phyloP scores from a whole-genome alignment of 2,113 vertebrate genomes.

The Callithrix jacchus region DNA sequence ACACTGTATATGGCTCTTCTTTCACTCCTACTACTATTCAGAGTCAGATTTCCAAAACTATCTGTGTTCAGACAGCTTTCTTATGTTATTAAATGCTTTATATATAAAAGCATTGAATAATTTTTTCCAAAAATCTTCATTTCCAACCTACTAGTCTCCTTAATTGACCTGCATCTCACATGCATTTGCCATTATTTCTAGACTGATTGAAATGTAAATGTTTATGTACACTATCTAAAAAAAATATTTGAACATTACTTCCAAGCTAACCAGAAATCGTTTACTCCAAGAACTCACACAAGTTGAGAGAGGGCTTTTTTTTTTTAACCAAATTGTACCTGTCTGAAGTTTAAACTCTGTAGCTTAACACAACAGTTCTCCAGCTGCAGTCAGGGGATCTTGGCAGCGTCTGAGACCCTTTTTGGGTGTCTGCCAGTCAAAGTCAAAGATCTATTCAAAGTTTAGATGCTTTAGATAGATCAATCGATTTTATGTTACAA shows the following conservation, averaged over 20 bases:
- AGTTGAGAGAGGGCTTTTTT: background rate
- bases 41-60: background rate
- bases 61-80: background rate
- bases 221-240: background rate
- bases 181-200: background rate
- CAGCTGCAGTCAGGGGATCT: background rate
- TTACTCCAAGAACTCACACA: background rate
- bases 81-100: background rate
- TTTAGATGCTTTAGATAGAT: background rate
- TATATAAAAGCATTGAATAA: background rate
- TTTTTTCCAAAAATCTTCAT: background rate
- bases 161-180: background rate
- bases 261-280: background rate
- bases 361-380: background rate
- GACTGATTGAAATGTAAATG: background rate
- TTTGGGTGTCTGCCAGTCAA: background rate
- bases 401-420: background rate
- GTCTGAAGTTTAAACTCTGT: background rate
- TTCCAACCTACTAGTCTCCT: background rate
- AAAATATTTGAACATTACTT: background rate
- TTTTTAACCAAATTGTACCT: background rate
- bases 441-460: background rate
- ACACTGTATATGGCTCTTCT: background rate
- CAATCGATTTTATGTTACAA: background rate
- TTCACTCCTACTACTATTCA: background rate